phyloP scores from a whole-genome alignment of 2,113 vertebrate genomes.

The Camelus bactrianus region DNA sequence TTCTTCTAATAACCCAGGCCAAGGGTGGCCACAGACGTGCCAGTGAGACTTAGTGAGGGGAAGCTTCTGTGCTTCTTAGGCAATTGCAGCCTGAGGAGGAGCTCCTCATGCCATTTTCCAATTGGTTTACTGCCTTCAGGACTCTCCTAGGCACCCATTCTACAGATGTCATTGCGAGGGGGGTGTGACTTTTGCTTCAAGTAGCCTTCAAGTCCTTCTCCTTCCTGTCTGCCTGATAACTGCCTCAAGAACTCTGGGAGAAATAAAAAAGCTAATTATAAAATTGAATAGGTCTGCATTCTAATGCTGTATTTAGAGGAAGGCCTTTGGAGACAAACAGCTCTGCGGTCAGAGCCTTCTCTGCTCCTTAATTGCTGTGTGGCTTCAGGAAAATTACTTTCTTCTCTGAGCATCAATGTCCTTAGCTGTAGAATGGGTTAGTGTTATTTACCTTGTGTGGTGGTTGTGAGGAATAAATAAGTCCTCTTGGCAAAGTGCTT shows the following conservation, averaged over 20 bases:
- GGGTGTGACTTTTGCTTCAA: neutral
- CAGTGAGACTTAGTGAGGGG: neutral
- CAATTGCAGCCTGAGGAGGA: neutral
- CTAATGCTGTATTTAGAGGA: neutral
- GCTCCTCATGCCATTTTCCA: neutral
- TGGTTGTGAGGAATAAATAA: neutral
- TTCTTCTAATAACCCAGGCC: neutral
- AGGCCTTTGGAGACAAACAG: neutral
- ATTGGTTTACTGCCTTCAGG: neutral
- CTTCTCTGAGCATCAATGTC: neutral
- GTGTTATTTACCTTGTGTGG: neutral
- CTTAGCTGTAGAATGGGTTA: neutral
- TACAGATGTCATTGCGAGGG: neutral
- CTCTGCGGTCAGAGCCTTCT: neutral
- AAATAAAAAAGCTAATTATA: neutral
- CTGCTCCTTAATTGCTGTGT: neutral
- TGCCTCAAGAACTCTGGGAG: neutral
- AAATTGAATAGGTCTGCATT: neutral
- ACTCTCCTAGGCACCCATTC: neutral
- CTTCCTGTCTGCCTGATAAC: neutral
- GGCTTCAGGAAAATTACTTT: conserved; percentile 12
- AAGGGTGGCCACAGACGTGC: neutral
- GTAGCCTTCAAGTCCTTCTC: neutral
- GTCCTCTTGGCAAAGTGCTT: neutral
- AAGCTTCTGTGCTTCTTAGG: neutral